Percentiles rank a stretch among this genome's conserved stretches.
phyloP scores from a whole-genome alignment of 2,797 vertebrate species.

The Vultur gryphus region DNA sequence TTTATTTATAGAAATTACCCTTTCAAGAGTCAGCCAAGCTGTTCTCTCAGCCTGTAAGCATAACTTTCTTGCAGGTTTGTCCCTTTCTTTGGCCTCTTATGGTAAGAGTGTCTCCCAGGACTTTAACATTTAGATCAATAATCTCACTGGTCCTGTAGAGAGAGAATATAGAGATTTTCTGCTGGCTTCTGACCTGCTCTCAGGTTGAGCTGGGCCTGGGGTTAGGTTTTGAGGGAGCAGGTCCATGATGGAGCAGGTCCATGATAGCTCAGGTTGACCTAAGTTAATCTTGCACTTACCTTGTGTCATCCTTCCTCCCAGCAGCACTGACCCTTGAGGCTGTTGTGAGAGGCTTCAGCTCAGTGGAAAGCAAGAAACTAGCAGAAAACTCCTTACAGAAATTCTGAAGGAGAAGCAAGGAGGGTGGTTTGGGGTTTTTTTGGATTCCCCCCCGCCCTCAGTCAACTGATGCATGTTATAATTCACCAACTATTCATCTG shows the following conservation, averaged over 20 bases:
- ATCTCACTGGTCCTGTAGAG: background rate
- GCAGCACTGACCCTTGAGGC: background rate
- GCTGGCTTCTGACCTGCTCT: background rate
- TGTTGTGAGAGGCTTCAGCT: background rate
- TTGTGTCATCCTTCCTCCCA: background rate
- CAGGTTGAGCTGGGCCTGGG: background rate
- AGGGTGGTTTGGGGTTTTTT: background rate
- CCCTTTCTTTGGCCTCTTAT: background rate
- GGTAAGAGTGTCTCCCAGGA: background rate
- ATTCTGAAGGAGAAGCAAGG: background rate
- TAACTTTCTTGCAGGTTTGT: background rate
- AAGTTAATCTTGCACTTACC: background rate
- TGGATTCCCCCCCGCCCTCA: background rate
- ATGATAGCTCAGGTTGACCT: background rate
- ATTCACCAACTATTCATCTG: background rate
- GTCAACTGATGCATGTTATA: background rate
- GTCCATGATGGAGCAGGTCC: background rate
- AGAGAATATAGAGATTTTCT: background rate
- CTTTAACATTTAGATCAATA: background rate
- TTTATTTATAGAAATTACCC: background rate
- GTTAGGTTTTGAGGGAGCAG: background rate
- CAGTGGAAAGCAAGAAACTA: background rate
- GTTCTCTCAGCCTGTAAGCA: background rate
- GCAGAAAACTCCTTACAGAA: background rate
- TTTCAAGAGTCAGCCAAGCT: background rate